A percentile compares a stretch with the other conserved stretches of the same genome.
phyloP scores from a whole-genome alignment of 1,140 invertebrate genomes.

The Drosophila nigrodunni region DNA sequence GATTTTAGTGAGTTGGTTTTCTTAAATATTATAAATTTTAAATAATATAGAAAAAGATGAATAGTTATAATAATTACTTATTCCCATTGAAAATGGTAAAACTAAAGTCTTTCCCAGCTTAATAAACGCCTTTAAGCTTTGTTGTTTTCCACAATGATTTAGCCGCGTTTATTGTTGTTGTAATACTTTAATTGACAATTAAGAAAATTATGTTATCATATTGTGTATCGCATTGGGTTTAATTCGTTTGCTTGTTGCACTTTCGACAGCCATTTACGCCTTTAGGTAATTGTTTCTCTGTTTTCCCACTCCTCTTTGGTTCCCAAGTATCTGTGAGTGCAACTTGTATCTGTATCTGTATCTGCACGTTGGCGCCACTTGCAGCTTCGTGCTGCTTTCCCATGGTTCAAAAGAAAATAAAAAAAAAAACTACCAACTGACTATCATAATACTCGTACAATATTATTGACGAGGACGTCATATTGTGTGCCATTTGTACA shows the following conservation, averaged over 20 bases:
- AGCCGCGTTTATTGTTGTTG: neutral
- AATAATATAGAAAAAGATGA: no score
- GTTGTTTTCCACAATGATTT: neutral
- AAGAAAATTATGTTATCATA: constrained; percentile 49
- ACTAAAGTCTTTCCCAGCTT: constrained; percentile 6
- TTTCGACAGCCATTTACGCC: constrained; percentile 38
- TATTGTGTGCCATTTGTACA: constrained; percentile 51
- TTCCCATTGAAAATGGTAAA: neutral
- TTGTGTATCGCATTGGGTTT: constrained; percentile 23
- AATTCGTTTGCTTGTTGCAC: constrained; percentile 39
- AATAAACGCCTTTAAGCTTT: neutral
- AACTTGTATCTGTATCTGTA: neutral
- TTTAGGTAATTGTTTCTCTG: constrained; percentile 38
- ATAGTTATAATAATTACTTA: no score
- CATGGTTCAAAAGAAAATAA: constrained; percentile 16
- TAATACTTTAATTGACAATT: constrained; percentile 47
- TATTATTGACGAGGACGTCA: constrained; percentile 34
- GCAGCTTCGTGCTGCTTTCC: constrained; percentile 31
- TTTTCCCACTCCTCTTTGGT: neutral
- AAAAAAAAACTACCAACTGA: neutral
- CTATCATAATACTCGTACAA: neutral
- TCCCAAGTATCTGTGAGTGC: neutral
- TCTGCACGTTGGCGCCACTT: constrained; percentile 22
- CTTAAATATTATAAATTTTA: no score
- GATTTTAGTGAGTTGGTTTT: no score